phyloP scores from a whole-genome alignment of 37 sponge, comb jelly and placozoan species.

The Corticium candelabrum region DNA sequence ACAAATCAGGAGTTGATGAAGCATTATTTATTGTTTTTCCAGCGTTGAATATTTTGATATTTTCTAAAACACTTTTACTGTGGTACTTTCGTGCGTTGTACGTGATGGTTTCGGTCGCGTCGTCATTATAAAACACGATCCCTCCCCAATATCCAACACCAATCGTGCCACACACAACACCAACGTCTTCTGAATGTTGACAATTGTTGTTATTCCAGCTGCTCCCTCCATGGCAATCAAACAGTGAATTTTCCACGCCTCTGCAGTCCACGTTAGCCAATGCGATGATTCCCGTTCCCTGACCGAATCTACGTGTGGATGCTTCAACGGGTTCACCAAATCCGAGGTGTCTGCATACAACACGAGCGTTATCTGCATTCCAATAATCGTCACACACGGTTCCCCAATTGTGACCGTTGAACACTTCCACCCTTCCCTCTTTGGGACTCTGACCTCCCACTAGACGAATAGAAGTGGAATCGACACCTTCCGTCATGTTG shows the following conservation, averaged over 20 bases:
- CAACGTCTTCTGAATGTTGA: background rate
- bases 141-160: background rate
- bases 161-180: background rate
- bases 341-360: slow-evolving; percentile 9
- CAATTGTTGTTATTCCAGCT: background rate
- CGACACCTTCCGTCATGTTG: background rate
- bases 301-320: background rate
- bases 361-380: background rate
- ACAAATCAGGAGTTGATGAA: background rate
- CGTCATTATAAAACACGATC: background rate
- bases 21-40: too few relatives aligned
- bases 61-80: background rate
- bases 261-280: background rate
- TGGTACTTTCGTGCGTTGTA: background rate
- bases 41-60: background rate
- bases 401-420: background rate
- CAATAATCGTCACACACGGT: slow-evolving; percentile 8
- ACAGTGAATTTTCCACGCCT: background rate
- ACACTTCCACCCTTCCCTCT: background rate
- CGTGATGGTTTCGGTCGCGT: background rate
- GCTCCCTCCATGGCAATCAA: background rate
- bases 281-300: background rate
- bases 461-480: background rate
- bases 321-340: background rate
- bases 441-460: background rate